Conservation (phyloP, 2,113 vertebrate species). For the Trinectes maculatus region DNA sequence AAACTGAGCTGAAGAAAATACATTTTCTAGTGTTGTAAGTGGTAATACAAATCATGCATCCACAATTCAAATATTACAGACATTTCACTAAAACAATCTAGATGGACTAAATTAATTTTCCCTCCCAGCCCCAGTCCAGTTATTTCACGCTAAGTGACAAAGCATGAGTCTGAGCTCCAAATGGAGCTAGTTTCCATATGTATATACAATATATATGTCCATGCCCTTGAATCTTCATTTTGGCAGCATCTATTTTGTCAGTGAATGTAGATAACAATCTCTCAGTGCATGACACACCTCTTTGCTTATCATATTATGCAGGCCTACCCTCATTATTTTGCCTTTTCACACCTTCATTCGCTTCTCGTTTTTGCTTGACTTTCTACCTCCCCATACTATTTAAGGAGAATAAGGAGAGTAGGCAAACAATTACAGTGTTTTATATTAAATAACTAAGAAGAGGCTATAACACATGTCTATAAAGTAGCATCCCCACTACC, state of each 20-base stretch:
- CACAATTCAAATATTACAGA: background rate
- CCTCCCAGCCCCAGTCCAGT: background rate
- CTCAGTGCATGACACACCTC: slow-evolving; percentile 23
- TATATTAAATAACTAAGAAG: slow-evolving; percentile 36
- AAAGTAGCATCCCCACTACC: slow-evolving; percentile 6
- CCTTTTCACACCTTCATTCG: background rate
- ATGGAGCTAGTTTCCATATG: slow-evolving; percentile 23
- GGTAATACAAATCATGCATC: background rate
- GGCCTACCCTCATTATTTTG: slow-evolving; percentile 11
- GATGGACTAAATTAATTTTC: slow-evolving; percentile 14
- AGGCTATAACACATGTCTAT: slow-evolving; percentile 10
- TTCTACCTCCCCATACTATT: slow-evolving; percentile 7
- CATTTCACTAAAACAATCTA: background rate
- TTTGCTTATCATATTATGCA: slow-evolving; percentile 39
- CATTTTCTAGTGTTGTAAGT: background rate
- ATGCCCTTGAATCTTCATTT: slow-evolving; percentile 30
- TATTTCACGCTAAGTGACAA: background rate
- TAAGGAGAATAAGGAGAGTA: slow-evolving; percentile 41
- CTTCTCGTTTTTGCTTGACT: slow-evolving; percentile 1
- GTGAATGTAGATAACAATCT: slow-evolving; percentile 46
- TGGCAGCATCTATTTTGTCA: slow-evolving; percentile 28
- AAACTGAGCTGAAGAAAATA: background rate
- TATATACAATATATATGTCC: background rate
- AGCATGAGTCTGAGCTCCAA: slow-evolving; percentile 16
- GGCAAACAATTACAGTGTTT: slow-evolving; percentile 29